Evolutionary conservation across 2,113 vertebrate species (phyloP).

Genomic region (Lepus americanus): DNA sequence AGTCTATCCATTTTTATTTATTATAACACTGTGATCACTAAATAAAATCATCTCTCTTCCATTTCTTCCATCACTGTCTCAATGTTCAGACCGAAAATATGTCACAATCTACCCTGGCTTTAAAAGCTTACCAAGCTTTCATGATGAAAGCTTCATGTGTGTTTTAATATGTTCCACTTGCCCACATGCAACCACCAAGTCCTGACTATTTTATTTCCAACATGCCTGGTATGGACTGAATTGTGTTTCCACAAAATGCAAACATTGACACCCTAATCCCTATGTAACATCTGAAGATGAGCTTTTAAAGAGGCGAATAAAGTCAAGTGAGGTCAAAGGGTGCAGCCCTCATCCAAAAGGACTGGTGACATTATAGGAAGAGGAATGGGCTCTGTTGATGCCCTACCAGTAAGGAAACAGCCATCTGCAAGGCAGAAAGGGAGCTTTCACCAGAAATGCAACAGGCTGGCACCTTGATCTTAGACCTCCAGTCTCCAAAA

Average conservation of each 20-base stretch:
- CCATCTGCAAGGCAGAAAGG: neutral
- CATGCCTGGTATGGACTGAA: neutral
- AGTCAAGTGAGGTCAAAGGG: neutral
- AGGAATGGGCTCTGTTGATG: neutral
- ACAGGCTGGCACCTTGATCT: neutral
- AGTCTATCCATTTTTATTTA: neutral
- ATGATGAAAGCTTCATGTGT: neutral
- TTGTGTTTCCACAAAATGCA: neutral
- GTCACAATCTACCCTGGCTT: neutral
- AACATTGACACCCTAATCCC: neutral
- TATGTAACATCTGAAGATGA: neutral
- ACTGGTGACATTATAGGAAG: neutral
- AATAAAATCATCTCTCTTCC: neutral
- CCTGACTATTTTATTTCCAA: conserved; percentile 16
- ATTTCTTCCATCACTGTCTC: neutral
- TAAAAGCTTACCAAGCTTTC: neutral
- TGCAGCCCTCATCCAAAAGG: neutral
- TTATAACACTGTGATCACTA: neutral
- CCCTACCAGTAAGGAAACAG: too few species aligned
- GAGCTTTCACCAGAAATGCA: neutral
- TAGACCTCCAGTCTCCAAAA: neutral
- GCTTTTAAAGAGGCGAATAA: neutral
- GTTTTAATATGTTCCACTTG: neutral
- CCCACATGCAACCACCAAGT: neutral
- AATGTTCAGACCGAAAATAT: conserved; percentile 24